Evolutionary conservation across 2,113 vertebrate species (phyloP).

Genomic region (Chrysemys picta): DNA sequence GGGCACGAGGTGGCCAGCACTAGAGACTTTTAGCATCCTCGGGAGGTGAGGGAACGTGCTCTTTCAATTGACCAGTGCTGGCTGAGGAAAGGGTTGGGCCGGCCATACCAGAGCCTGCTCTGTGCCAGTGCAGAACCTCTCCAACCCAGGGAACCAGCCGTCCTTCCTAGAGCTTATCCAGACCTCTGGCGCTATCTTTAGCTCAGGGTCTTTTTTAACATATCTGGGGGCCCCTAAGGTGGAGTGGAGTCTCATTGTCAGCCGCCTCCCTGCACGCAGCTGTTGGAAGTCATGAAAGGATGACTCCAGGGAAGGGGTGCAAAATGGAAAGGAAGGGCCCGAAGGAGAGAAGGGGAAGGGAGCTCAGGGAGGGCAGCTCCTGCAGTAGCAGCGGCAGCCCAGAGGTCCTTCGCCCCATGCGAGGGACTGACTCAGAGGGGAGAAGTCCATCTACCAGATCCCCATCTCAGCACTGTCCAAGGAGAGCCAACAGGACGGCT

Average conservation of each 20-base stretch:
- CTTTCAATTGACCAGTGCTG: background rate
- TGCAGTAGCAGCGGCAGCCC: background rate
- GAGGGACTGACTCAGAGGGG: background rate
- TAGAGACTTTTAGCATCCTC: background rate
- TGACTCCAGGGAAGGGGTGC: background rate
- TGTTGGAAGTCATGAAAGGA: background rate
- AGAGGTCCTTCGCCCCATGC: no score
- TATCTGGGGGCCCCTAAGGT: background rate
- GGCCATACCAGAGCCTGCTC: background rate
- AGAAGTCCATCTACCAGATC: background rate
- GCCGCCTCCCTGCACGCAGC: background rate
- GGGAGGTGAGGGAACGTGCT: fast-evolving
- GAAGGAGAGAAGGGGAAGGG: background rate
- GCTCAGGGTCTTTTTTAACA: background rate
- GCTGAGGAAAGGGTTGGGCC: background rate
- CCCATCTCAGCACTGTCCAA: background rate
- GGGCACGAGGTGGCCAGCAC: fast-evolving
- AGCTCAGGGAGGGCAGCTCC: background rate
- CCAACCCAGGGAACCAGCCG: background rate
- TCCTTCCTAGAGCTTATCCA: background rate
- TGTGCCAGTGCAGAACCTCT: background rate
- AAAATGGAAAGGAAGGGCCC: background rate
- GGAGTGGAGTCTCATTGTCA: background rate
- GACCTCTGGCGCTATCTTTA: background rate
- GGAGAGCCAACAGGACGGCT: background rate